Base-by-base conservation (phyloP, 1,140 invertebrate genomes). In the Semibalanus balanoides region DNA sequence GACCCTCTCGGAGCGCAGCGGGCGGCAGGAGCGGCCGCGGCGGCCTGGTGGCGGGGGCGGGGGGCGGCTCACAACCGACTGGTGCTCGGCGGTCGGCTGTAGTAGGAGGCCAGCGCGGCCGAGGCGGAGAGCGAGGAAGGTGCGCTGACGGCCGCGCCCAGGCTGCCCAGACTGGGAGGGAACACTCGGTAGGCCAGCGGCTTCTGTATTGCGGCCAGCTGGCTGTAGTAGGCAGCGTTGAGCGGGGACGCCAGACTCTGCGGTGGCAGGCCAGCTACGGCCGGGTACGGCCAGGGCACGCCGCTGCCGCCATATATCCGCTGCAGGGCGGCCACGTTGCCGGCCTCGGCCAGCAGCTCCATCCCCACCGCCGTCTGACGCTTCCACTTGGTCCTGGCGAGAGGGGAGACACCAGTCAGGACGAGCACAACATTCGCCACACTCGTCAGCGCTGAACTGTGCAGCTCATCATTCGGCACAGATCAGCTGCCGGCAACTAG, bases 341-440 rank as follows among this genome's bases (percentile, higher is more conserved):
- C 95, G 0, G 95, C 94, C 83, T 99, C 97, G 0, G 95, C 93
- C 75, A 99, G 85, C 29, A 99, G 88, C 83, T 99, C 97, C 78
- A 98, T 85, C 0, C 96, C 96, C 0, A 99, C 96, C 0, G 96
- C 95, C 3, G 96, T 97, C 85, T 99, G 97, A 11, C 97, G 89
- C 84, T 99, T 99, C 97, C 97, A 99, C 87, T 99, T 99, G 81
- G 97, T 99, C 86, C 97, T 99, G 89, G 22, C 86, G 87, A 83
- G 81, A 86, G 82, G 83, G 81, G 81, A 70, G 82, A 70, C 35
- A 40, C 5, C 35, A 5, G 35, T 40, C 35, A 40, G 35, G 5
- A 7, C 5, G 35, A 40, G 5, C 5, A 40, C 35, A 5, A 7
- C 35, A 17, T 17, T 40, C 35, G 35, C 35, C 5, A 40, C 35